Evolutionary conservation across 2,888 invertebrate species (phyloP).

Genomic region (Gryllus longicercus): DNA sequence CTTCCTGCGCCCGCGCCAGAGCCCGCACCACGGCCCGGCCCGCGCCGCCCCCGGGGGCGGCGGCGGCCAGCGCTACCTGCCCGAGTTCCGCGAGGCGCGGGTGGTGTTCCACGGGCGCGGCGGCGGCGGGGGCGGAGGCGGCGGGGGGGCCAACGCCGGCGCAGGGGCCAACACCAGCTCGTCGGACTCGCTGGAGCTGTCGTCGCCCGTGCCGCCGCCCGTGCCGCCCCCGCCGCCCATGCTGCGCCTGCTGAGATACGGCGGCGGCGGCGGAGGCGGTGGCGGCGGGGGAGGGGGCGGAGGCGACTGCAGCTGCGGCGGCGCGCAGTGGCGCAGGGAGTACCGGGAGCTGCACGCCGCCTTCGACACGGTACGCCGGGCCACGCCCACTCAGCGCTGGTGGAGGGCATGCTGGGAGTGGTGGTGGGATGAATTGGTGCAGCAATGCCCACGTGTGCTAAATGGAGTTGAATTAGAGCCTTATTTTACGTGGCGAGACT

Average conservation of each 20-base stretch:
- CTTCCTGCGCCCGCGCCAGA: slow-evolving; percentile 45
- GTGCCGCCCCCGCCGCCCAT: slow-evolving; percentile 51
- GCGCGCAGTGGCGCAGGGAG: slow-evolving; percentile 35
- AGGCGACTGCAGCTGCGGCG: slow-evolving; percentile 34
- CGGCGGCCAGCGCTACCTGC: slow-evolving; percentile 29
- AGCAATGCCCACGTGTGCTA: no score
- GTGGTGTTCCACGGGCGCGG: slow-evolving; percentile 23
- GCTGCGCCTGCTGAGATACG: slow-evolving; percentile 40
- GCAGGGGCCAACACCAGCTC: slow-evolving; percentile 39
- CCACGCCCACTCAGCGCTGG: no score
- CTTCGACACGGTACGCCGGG: slow-evolving; percentile 29
- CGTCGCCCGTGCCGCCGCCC: slow-evolving; percentile 49
- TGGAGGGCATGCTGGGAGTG: no score
- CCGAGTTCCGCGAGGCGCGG: slow-evolving; percentile 26
- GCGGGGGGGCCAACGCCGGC: slow-evolving; percentile 30
- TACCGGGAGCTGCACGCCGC: slow-evolving; percentile 26
- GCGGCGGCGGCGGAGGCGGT: no score
- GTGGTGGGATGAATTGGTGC: no score
- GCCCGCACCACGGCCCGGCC: slow-evolving; percentile 20
- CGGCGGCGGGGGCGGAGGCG: slow-evolving; percentile 10
- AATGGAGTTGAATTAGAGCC: no score
- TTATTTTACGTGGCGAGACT: no score
- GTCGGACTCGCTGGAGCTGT: slow-evolving; percentile 46
- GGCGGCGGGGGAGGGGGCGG: slow-evolving; percentile 24
- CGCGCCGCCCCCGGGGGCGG: slow-evolving; percentile 18